phyloP scores from a whole-genome alignment of 2,797 vertebrate genomes.

The Cryptoblepharus egeriae region DNA sequence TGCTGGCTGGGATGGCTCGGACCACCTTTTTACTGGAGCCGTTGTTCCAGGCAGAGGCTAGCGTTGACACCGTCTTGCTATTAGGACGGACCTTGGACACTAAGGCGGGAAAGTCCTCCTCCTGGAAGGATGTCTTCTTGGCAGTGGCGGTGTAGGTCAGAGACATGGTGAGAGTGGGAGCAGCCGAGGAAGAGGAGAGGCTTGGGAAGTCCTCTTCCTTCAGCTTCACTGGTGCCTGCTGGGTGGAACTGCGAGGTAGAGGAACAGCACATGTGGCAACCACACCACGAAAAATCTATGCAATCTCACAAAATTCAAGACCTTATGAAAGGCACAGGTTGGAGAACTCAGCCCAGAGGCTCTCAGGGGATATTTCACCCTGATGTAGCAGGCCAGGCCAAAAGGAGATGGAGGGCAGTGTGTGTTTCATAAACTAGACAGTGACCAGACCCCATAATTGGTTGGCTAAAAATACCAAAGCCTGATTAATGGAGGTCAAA shows the following conservation, averaged over 20 bases:
- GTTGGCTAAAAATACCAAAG: too few species aligned
- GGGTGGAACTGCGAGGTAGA: constrained; percentile 67
- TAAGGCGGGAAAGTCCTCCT: constrained; percentile 97
- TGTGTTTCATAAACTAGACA: background rate
- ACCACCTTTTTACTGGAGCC: constrained; percentile 75
- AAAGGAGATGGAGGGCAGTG: too few species aligned
- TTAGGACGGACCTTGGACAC: constrained; percentile 85
- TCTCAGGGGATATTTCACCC: too few species aligned
- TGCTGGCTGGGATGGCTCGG: constrained; percentile 60
- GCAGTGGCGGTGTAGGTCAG: constrained; percentile 80
- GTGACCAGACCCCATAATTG: too few species aligned
- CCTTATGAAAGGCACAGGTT: too few species aligned
- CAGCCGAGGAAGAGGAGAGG: constrained; percentile 69
- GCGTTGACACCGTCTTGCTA: constrained; percentile 74
- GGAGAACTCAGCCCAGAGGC: background rate
- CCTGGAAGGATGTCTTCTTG: constrained; percentile 87
- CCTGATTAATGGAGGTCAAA: background rate
- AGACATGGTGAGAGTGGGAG: constrained; percentile 60
- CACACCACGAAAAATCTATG: too few species aligned
- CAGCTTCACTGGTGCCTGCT: constrained; percentile 74
- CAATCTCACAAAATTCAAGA: too few species aligned
- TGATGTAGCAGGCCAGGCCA: too few species aligned
- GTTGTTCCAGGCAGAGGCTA: constrained; percentile 87
- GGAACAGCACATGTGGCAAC: background rate
- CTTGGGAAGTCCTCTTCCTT: constrained; percentile 98